Base-by-base conservation (phyloP, 2,797 vertebrate genomes). In the Platyrinchus mystaceus region DNA sequence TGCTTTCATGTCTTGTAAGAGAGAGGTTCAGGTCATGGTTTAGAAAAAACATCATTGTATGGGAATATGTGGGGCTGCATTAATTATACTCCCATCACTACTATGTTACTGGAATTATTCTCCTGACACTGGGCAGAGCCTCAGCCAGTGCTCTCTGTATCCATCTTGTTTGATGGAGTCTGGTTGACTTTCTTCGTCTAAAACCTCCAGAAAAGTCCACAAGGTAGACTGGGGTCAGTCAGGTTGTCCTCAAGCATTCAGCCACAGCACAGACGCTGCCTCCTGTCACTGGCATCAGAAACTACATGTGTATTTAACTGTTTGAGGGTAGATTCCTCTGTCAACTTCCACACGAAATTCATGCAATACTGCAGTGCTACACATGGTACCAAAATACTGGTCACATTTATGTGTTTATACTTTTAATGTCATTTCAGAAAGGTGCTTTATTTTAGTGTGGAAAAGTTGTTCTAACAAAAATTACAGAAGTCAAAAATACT, bases 341-440 rank as follows among this genome's bases (percentile, higher is more conserved):
- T 44, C 69, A 63, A 73, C 84, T 62, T 75, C 26, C 59, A 28
- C 34, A 4, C 10, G 16, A 88, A 73, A 52, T 27, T 39, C 14
- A 39, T 64, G 34, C 6, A 46, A 6, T 0, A 0, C 9, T n/a
- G 34, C 41, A 34, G 37, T 52, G 23, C 36, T 60, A 17, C 19
- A 44, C 1, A 0, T 24, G 32, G 18, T 52, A 43, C 22, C 19
- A 59, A 58, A 74, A 46, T 28, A 52, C 14, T 60, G 32, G 19
- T 39, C 30, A 46, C 6, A 12, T 82, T 76, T 69, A 11, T 36
- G 21, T 44, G 6, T 71, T 91, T 36, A 3, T 77, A 19, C 5
- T 74, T 87, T 44, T 60, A 21, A 19, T 55, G 28, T n/a, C 5
- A n/a, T 52, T 76, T 67, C 28, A 43, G 24, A 63, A 53, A 2